Percentiles rank a stretch among this genome's conserved stretches.
Evolutionary conservation across 2,888 invertebrate genomes (phyloP).

Genomic region (Drosophila peninsularis): DNA sequence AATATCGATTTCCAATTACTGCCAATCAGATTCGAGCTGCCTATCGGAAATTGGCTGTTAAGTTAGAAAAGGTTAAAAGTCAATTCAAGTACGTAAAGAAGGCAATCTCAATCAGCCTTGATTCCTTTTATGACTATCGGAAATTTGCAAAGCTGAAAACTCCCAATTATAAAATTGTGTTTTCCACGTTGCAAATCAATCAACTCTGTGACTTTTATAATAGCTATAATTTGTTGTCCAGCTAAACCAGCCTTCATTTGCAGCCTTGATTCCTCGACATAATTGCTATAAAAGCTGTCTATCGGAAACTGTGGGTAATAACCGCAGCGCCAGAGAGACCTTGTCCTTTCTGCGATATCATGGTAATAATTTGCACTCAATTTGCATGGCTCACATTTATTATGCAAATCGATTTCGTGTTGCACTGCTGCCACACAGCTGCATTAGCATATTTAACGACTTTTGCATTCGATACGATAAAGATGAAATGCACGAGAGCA

Average conservation of each 20-base stretch:
- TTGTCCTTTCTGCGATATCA: constrained; percentile 54
- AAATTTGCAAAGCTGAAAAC: too few species aligned
- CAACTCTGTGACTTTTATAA: neutral
- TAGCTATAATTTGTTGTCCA: neutral
- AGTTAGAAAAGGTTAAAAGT: neutral
- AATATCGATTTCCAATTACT: neutral
- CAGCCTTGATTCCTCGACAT: constrained; percentile 4
- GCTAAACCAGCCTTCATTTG: constrained; percentile 1
- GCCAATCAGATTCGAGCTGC: neutral
- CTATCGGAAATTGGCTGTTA: constrained; percentile 1
- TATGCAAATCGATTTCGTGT: constrained; percentile 64
- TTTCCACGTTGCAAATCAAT: neutral
- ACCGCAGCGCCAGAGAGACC: constrained; percentile 33
- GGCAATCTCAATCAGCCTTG: neutral
- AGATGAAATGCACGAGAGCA: constrained; percentile 55
- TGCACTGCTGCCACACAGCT: constrained; percentile 49
- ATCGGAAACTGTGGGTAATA: constrained; percentile 38
- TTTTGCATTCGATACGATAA: constrained; percentile 48
- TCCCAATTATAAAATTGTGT: neutral
- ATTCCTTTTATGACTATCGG: too few species aligned
- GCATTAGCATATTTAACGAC: constrained; percentile 53
- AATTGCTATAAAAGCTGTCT: constrained; percentile 9
- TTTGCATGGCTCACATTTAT: constrained; percentile 43
- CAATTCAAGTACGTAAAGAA: neutral
- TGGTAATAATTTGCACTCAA: constrained; percentile 40